phyloP scores from a whole-genome alignment of 2,113 vertebrate species.

The Patagioenas fasciata region DNA sequence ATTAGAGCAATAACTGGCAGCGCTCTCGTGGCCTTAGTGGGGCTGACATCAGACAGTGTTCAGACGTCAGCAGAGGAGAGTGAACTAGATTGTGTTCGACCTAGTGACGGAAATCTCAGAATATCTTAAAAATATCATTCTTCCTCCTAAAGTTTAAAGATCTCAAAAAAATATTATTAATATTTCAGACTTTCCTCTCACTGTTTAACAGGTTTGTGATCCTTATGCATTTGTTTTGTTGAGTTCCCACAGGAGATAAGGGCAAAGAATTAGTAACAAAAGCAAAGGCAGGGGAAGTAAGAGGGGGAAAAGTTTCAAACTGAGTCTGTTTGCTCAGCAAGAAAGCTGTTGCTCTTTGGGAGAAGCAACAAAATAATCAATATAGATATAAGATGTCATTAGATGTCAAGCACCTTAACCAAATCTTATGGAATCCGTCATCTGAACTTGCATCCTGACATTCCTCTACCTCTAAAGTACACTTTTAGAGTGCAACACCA shows the following conservation, averaged over 20 bases:
- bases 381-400: background rate
- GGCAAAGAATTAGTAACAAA: background rate
- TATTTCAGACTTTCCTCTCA: background rate
- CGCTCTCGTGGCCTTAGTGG: background rate
- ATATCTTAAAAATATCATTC: background rate
- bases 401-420: background rate
- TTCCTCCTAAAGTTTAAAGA: background rate
- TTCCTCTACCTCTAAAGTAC: background rate
- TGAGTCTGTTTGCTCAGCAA: background rate
- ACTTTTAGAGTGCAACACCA: background rate
- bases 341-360: background rate
- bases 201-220: background rate
- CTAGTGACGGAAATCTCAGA: background rate
- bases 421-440: background rate
- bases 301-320: background rate
- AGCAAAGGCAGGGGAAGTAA: background rate
- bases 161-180: background rate
- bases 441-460: background rate
- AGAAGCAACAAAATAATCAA: background rate
- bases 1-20: background rate
- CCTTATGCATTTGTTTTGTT: background rate
- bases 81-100: background rate
- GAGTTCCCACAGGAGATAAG: background rate
- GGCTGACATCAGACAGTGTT: background rate
- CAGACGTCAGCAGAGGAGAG: background rate